Base-by-base conservation (phyloP, 2,113 vertebrate genomes). In the Phrynocephalus versicolor region DNA sequence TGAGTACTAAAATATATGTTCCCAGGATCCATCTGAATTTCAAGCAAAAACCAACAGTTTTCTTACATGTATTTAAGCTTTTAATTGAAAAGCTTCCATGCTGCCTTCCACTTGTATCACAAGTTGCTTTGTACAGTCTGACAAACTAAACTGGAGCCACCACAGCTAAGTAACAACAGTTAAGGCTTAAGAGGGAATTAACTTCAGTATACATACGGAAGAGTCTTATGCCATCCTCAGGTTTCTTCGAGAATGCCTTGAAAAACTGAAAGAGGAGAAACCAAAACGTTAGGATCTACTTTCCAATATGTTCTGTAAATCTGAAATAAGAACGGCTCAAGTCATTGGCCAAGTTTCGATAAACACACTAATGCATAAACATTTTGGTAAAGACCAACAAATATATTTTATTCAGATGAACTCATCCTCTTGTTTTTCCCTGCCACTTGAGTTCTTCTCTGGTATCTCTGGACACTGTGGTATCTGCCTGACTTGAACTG, bases 181-280 rank as follows among this genome's bases (percentile, higher is more conserved):
- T 70, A 25, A 12, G 39, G 3, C 27, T 45, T 84, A 75, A 55
- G 60, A 2, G 39, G 58, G 3, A 41, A 51, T 64, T 62, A 41
- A 23, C 67, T 16, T 85, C 65, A 5, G 6, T 74, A 89, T 88
- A 97, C 97, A 88, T 95, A 98, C 98, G 96, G 93, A 58, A 76
- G 1, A 97, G 72, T 3, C 82, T 3, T 73, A 91, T 69, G 83
- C 96, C 98, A 6, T 89, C 83, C 30, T 95, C 93, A 12, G 89
- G 86, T 1, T 87, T 90, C 82, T 93, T 94, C 88, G 97, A 95
- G 89, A 97, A 98, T 57, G 97, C 96, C 88, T 96, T 95, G 90
- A 98, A 98, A 93, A 98, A 98, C 98, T 99, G 95, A 65, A 93
- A 93, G 84, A 16, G 10, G 6, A 37, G 12, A 88, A 86, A 71